Percentiles rank a stretch among this genome's conserved stretches.
These are phyloP conservation scores for Falco peregrinus DNA, from an alignment of 2,797 vertebrate genomes.

Conservation along the genomic window DNA sequence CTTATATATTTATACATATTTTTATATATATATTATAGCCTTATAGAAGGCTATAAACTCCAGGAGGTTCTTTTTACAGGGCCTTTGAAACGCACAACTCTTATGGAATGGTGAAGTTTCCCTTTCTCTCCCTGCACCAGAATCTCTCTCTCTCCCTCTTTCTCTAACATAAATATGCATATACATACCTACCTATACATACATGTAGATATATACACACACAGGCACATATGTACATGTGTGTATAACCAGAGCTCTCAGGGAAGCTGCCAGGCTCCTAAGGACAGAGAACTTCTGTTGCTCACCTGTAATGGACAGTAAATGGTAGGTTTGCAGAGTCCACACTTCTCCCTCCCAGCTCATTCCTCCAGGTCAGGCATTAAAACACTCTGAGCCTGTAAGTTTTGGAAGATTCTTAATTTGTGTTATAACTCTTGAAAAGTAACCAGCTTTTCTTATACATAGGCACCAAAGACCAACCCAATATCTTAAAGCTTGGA, in stretches of 20 bases:
- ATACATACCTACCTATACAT: not conserved
- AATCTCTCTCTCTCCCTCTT: not conserved
- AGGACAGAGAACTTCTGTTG: not conserved
- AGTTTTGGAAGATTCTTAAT: not conserved
- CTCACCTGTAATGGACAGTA: not conserved
- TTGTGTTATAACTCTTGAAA: not conserved
- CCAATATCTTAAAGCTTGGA: not conserved
- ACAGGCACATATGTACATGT: accelerated
- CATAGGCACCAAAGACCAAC: not conserved
- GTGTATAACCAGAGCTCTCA: not conserved
- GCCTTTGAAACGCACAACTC: not conserved
- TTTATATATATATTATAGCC: too few species aligned
- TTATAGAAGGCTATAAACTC: not conserved
- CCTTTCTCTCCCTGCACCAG: not conserved
- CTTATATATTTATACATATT: too few species aligned
- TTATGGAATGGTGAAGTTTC: not conserved
- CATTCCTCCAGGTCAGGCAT: not conserved
- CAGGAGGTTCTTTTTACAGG: not conserved
- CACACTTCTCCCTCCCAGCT: not conserved
- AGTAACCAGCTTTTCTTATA: not conserved
- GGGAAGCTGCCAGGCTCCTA: not conserved
- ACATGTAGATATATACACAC: accelerated
- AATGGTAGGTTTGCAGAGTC: not conserved
- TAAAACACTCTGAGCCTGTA: not conserved
- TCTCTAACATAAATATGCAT: not conserved